Evolutionary conservation across 2,888 invertebrate genomes (phyloP).

Genomic region (Thera obeliscata): DNA sequence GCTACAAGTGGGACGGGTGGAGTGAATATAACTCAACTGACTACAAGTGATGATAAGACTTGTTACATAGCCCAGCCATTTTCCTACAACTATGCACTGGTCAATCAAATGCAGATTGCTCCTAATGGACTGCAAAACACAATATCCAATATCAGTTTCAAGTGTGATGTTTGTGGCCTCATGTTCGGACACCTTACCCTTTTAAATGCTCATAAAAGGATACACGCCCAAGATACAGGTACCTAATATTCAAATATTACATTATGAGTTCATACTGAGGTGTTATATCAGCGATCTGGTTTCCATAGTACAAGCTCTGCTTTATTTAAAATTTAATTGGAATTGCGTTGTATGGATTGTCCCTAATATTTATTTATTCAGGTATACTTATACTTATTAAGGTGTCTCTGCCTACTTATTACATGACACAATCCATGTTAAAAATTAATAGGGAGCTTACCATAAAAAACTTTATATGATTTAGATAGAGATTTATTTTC

Average conservation of each 20-base stretch:
- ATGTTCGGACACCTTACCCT: constrained; percentile 93
- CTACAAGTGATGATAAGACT: constrained; percentile 87
- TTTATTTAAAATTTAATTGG: no score
- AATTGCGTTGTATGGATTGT: no score
- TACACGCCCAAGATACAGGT: constrained; percentile 87
- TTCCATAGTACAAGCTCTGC: no score
- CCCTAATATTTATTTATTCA: no score
- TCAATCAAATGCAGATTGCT: constrained; percentile 93
- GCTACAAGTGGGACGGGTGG: constrained; percentile 75
- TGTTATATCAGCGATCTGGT: no score
- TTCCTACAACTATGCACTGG: constrained; percentile 92
- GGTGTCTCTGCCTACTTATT: no score
- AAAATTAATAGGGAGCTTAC: no score
- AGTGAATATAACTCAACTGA: constrained; percentile 88
- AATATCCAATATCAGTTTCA: constrained; percentile 92
- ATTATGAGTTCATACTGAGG: no score
- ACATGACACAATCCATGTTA: no score
- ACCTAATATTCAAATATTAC: not conserved
- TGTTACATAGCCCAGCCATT: constrained; percentile 91
- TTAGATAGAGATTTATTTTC: no score
- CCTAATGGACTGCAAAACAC: constrained; percentile 88
- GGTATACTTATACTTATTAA: no score
- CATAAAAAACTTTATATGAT: no score
- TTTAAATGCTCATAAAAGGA: constrained; percentile 93
- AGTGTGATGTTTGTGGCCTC: constrained; percentile 94